Evolutionary conservation across 2,797 vertebrate species (phyloP).

Genomic region (Cheracebus regulus): DNA sequence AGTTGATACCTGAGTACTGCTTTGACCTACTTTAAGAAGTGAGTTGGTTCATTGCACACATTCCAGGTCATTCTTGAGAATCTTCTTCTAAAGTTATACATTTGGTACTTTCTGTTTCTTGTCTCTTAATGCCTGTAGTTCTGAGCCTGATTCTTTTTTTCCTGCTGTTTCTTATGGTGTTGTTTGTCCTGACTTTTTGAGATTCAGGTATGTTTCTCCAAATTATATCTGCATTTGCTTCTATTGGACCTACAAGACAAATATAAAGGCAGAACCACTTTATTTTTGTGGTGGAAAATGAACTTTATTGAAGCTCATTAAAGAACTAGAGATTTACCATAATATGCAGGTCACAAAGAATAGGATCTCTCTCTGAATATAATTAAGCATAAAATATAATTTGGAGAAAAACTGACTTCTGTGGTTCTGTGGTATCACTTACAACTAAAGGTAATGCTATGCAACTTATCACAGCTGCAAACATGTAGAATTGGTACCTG

Average conservation of each 20-base stretch:
- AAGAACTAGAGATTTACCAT: neutral
- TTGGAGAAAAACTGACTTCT: neutral
- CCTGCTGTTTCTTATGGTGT: neutral
- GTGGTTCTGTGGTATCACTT: no score
- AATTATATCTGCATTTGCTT: neutral
- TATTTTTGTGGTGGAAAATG: neutral
- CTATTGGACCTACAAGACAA: neutral
- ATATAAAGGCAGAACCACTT: neutral
- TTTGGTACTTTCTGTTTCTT: neutral
- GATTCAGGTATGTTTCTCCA: neutral
- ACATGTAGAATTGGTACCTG: neutral
- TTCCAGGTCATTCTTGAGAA: neutral
- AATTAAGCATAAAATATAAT: neutral
- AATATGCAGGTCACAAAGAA: neutral
- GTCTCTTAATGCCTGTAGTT: neutral
- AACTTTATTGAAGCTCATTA: neutral
- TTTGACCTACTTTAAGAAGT: neutral
- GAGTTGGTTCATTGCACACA: neutral
- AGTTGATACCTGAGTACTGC: neutral
- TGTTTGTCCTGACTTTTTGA: neutral
- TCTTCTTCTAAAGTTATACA: neutral
- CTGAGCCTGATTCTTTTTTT: neutral
- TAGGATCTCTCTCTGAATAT: neutral
- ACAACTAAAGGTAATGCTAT: neutral
- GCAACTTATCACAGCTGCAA: neutral